These are phyloP conservation scores for Emys orbicularis DNA, from an alignment of 2,797 vertebrate genomes.

Conservation along the genomic window DNA sequence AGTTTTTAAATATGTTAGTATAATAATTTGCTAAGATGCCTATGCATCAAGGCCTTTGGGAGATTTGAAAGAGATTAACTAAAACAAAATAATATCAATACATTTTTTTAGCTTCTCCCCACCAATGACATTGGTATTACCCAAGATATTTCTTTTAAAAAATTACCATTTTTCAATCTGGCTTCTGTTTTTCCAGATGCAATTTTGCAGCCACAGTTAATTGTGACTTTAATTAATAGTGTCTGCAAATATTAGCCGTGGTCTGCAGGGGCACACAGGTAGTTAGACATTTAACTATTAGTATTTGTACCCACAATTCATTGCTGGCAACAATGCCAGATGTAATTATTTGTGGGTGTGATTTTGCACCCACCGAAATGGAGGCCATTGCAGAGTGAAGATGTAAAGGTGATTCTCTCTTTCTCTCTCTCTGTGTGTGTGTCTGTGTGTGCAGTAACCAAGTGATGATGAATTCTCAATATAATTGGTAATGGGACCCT, in stretches of 20 bases:
- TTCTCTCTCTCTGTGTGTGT: neutral
- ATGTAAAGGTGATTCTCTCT: neutral
- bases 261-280: neutral
- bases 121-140: neutral
- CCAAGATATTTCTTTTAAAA: neutral
- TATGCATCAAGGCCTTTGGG: neutral
- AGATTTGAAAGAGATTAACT: neutral
- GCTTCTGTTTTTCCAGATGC: slow-evolving; percentile 14
- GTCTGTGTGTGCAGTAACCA: neutral
- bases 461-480: neutral
- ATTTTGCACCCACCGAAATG: neutral
- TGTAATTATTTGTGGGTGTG: neutral
- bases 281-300: neutral
- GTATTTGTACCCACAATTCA: neutral
- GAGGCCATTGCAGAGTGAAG: neutral
- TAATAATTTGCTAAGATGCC: neutral
- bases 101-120: neutral
- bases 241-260: neutral
- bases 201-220: slow-evolving; percentile 50
- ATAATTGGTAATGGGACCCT: neutral
- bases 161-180: neutral
- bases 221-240: slow-evolving; percentile 16
- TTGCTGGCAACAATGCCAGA: neutral
- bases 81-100: neutral
- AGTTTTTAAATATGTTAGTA: neutral